A percentile compares a stretch with the other conserved stretches of the same genome.
Evolutionary conservation across 2,113 vertebrate genomes (phyloP).

Genomic region (Tinamus guttatus): DNA sequence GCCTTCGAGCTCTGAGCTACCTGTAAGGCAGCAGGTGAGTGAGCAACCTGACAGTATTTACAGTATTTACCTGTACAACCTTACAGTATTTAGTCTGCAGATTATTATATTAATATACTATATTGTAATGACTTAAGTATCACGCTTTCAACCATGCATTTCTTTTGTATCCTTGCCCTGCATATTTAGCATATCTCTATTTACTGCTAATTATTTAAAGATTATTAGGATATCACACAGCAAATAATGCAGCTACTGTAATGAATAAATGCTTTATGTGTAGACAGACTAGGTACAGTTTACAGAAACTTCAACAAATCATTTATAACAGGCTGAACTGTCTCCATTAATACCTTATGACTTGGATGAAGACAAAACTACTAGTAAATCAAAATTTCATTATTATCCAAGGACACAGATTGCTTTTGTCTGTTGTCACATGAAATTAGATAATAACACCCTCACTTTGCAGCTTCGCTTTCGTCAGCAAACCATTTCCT

Average conservation of each 20-base stretch:
- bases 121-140: neutral
- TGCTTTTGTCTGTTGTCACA: conserved; percentile 22
- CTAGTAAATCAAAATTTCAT: conserved; percentile 43
- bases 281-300: neutral
- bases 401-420: neutral
- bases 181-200: neutral
- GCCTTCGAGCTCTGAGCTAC: neutral
- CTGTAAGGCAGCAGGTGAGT: neutral
- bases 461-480: conserved; percentile 18
- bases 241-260: neutral
- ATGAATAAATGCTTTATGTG: neutral
- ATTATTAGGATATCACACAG: neutral
- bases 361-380: conserved; percentile 7
- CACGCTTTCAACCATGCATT: neutral
- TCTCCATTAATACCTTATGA: conserved; percentile 11
- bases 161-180: neutral
- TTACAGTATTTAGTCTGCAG: neutral
- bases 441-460: conserved; percentile 22
- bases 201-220: neutral
- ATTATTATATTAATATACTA: neutral
- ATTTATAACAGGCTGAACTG: neutral
- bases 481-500: conserved; percentile 15
- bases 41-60: neutral
- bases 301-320: neutral
- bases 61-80: too few species aligned